These are phyloP conservation scores for Meiosimyza platycephala DNA, from an alignment of 2,888 invertebrate genomes.

Conservation along the genomic window DNA sequence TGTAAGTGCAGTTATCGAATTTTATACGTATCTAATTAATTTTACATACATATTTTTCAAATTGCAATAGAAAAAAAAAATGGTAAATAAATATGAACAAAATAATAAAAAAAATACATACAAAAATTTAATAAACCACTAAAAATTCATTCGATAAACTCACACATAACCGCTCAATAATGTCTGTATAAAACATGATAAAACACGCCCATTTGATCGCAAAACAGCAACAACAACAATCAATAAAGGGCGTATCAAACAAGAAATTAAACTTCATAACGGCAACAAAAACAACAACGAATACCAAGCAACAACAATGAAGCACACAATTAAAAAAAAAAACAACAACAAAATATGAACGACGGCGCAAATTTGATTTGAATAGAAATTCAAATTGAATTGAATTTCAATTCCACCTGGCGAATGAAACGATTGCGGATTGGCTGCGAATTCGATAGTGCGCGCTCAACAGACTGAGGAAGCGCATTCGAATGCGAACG, in stretches of 20 bases:
- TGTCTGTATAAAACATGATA: no score
- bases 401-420: constrained; percentile 57
- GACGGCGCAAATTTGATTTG: constrained; percentile 23
- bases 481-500: constrained; percentile 22
- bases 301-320: constrained; percentile 11
- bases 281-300: constrained; percentile 8
- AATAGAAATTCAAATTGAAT: constrained; percentile 29
- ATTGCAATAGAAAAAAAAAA: no score
- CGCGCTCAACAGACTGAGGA: background rate
- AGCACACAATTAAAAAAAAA: background rate
- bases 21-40: no score
- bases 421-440: constrained; percentile 54
- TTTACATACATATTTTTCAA: no score
- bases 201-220: constrained; percentile 22
- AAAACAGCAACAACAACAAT: constrained; percentile 26
- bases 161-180: no score
- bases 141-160: no score
- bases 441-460: constrained; percentile 47
- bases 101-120: no score
- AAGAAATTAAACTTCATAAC: background rate
- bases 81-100: no score
- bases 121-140: no score
- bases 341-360: constrained; percentile 20
- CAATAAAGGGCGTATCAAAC: constrained; percentile 8
- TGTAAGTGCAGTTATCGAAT: no score